Conservation (phyloP, 2,113 vertebrate genomes). For the Cyanoramphus novaezelandiae region DNA sequence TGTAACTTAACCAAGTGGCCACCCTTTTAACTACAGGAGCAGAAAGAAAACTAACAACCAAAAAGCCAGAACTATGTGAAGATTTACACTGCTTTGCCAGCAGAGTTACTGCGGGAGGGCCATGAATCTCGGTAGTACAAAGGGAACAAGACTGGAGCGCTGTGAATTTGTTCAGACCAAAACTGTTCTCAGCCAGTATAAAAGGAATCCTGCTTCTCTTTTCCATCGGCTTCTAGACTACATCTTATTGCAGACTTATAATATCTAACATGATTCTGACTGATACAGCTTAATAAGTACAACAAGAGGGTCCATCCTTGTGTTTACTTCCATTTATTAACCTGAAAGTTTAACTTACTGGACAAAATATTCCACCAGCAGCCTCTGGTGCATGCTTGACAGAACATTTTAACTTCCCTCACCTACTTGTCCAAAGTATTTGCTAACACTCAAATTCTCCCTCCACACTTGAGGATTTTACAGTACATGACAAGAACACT, state of each 20-base stretch:
- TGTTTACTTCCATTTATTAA: not conserved
- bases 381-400: not conserved
- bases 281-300: not conserved
- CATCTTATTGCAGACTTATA: not conserved
- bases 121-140: not conserved
- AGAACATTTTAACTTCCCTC: not conserved
- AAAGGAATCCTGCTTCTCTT: not conserved
- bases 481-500: not conserved
- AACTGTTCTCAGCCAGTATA: not conserved
- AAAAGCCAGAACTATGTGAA: not conserved
- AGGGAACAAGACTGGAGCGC: not conserved
- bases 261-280: not conserved
- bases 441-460: not conserved
- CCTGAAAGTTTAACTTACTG: not conserved
- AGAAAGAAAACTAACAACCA: not conserved
- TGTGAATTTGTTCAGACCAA: not conserved
- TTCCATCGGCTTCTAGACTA: not conserved
- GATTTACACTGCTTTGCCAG: not conserved
- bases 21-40: not conserved
- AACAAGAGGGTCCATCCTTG: not conserved
- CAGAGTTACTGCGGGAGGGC: not conserved
- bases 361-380: not conserved
- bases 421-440: not conserved
- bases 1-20: not conserved
- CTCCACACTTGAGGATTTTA: not conserved